Conservation (phyloP, 2,113 vertebrate genomes). For the Phasianus colchicus region DNA sequence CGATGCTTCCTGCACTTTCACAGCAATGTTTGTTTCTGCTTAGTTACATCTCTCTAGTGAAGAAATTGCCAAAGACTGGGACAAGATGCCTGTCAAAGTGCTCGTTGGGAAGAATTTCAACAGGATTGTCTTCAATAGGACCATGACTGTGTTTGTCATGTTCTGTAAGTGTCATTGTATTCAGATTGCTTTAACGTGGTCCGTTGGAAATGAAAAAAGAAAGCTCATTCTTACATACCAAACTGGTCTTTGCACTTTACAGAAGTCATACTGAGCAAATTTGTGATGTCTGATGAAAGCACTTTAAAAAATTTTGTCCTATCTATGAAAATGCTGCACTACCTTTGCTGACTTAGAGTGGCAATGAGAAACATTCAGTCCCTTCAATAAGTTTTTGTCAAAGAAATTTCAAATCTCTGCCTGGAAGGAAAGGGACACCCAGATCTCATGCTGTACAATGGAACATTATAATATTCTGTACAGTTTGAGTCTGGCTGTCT, state of each 20-base stretch:
- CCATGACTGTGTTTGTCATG: constrained; percentile 87
- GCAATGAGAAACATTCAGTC: neutral
- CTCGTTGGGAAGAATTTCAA: constrained; percentile 92
- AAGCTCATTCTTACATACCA: neutral
- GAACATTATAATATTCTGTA: neutral
- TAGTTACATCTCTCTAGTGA: constrained; percentile 89
- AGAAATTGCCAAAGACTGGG: constrained; percentile 88
- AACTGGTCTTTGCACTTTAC: neutral
- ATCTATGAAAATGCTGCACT: neutral
- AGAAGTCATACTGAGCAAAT: neutral
- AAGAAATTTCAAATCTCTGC: neutral
- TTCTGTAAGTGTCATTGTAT: constrained; percentile 85
- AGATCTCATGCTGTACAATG: fast-evolving
- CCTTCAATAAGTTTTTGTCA: constrained; percentile 1
- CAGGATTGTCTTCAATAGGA: constrained; percentile 84
- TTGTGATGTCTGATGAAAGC: neutral
- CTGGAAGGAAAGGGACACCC: neutral
- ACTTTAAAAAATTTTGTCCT: neutral
- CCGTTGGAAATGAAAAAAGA: neutral
- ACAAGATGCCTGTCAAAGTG: constrained; percentile 86
- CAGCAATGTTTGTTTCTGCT: constrained; percentile 37
- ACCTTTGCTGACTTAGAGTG: neutral
- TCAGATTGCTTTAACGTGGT: neutral
- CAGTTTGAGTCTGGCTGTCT: neutral
- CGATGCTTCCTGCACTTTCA: neutral